Conservation (phyloP, 2,113 vertebrate genomes). For the Nibea coibor region DNA sequence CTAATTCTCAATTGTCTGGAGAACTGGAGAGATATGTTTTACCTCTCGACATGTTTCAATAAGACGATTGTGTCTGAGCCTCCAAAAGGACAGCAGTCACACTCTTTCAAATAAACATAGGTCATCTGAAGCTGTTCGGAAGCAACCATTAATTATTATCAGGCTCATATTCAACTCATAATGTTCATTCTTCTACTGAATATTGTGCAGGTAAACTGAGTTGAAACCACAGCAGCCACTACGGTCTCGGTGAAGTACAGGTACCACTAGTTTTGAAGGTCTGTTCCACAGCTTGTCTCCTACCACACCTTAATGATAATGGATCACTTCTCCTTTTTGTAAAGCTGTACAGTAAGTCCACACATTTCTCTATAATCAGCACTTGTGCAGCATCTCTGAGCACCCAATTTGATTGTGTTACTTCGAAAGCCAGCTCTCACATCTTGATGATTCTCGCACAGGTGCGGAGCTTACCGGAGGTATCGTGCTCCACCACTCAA, state of each 20-base stretch:
- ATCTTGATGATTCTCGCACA: slow-evolving; percentile 46
- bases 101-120: not conserved
- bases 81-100: slow-evolving; percentile 2
- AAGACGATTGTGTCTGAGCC: not conserved
- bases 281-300: slow-evolving; percentile 1
- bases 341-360: not conserved
- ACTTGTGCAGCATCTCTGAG: not conserved
- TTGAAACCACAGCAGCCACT: not conserved
- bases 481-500: slow-evolving; percentile 23
- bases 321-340: not conserved
- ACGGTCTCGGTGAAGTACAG: not conserved
- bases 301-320: not conserved
- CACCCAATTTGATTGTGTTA: slow-evolving; percentile 12
- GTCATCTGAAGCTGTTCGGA: not conserved
- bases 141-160: not conserved
- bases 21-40: no score
- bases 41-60: not conserved
- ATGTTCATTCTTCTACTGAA: not conserved
- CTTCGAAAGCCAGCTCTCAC: slow-evolving; percentile 20
- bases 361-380: slow-evolving; percentile 31
- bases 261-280: slow-evolving; percentile 2
- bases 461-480: slow-evolving; percentile 54
- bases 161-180: not conserved
- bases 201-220: not conserved
- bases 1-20: not conserved